A percentile compares a stretch with the other conserved stretches of the same genome.
These are phyloP conservation scores for Drosophila biarmipes DNA, from an alignment of 1,140 invertebrate species.

Conservation along the genomic window DNA sequence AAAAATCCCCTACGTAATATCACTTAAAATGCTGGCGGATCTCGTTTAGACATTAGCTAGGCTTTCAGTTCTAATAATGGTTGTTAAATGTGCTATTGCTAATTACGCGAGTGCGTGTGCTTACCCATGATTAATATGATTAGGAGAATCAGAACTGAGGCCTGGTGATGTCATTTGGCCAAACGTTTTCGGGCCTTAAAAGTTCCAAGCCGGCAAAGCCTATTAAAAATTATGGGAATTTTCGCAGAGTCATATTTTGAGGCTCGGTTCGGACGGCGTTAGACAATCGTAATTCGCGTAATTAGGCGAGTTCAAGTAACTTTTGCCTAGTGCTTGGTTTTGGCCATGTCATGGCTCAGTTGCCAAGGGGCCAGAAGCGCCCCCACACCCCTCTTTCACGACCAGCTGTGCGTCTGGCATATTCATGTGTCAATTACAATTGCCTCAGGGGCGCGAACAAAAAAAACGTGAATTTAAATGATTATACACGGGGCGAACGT, in stretches of 20 bases:
- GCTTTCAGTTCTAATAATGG: slow-evolving; percentile 25
- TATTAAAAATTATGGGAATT: slow-evolving; percentile 51
- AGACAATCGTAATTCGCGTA: slow-evolving; percentile 60
- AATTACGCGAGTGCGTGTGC: slow-evolving; percentile 33
- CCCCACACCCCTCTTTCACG: slow-evolving; percentile 5
- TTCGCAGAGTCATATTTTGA: slow-evolving; percentile 53
- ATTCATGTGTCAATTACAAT: slow-evolving; percentile 68
- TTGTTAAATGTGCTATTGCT: slow-evolving; percentile 12
- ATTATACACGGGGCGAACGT: slow-evolving; percentile 50
- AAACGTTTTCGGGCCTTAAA: slow-evolving; percentile 14
- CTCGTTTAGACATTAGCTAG: slow-evolving; percentile 9
- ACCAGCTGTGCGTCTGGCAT: slow-evolving; percentile 49
- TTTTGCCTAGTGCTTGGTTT: slow-evolving; percentile 48
- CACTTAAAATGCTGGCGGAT: slow-evolving; percentile 16
- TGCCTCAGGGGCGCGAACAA: slow-evolving; percentile 46
- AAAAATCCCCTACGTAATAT: not conserved
- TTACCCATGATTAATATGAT: slow-evolving; percentile 46
- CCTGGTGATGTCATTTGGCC: slow-evolving; percentile 42
- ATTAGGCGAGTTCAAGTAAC: slow-evolving; percentile 71
- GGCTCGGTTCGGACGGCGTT: slow-evolving; percentile 1
- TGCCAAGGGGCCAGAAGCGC: slow-evolving; percentile 44
- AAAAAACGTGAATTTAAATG: slow-evolving; percentile 42
- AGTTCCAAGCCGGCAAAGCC: slow-evolving; percentile 30
- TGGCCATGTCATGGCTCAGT: slow-evolving; percentile 74
- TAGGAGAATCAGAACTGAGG: slow-evolving; percentile 32